Evolutionary conservation across 30 jellyfish, hydroid and myxozoan genomes (phyloP).

Genomic region (Aurelia aurita complex sp. Pacific): DNA sequence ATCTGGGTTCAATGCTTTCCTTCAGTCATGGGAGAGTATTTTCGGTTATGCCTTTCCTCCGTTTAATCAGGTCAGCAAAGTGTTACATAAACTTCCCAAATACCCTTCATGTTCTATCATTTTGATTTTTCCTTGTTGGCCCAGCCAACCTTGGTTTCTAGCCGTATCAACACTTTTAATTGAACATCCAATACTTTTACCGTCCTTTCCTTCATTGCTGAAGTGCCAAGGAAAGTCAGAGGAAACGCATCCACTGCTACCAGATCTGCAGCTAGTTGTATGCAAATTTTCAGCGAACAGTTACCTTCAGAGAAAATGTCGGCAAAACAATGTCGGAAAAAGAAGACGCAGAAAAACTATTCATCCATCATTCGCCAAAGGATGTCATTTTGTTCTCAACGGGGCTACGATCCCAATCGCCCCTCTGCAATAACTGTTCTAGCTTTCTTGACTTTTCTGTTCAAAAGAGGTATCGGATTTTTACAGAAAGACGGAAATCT

Average conservation of each 20-base stretch:
- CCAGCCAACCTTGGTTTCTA: constrained; percentile 59
- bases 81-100: not conserved
- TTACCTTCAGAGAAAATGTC: not conserved
- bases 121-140: constrained; percentile 40
- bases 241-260: constrained; percentile 36
- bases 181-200: not conserved
- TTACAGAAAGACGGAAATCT: not conserved
- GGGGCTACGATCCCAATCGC: constrained; percentile 8
- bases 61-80: constrained; percentile 29
- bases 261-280: constrained; percentile 19
- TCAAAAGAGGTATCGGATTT: constrained; percentile 3
- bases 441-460: constrained; percentile 5
- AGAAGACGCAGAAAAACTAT: constrained; percentile 21
- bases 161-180: not conserved
- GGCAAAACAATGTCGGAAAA: constrained; percentile 5
- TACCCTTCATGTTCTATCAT: constrained; percentile 2
- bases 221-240: constrained; percentile 11
- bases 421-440: constrained; percentile 13
- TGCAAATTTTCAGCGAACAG: constrained; percentile 50
- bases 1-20: constrained; percentile 21
- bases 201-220: constrained; percentile 3
- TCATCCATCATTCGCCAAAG: constrained; percentile 17
- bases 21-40: constrained; percentile 16
- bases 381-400: constrained; percentile 26
- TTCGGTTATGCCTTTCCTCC: constrained; percentile 66